Evolutionary conservation across 1,140 invertebrate species (phyloP).

Genomic region (Antheraea mylitta): DNA sequence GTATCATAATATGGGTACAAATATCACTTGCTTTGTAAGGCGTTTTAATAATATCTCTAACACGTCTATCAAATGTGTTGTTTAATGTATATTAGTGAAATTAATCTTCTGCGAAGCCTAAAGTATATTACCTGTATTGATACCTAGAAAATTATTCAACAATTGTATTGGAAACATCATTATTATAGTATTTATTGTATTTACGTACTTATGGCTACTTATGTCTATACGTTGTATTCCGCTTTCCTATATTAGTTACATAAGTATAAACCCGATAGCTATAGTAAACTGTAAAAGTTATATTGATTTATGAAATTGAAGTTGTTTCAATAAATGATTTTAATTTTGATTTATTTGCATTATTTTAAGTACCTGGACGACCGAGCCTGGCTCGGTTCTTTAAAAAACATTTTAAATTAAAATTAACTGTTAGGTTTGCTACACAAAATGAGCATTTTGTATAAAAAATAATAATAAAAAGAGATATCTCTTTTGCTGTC

Average conservation of each 20-base stretch:
- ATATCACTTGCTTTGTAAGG: conserved; percentile 43
- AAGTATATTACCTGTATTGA: conserved; percentile 54
- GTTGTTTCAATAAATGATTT: conserved; percentile 76
- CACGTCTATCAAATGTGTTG: conserved; percentile 53
- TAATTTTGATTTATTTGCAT: conserved; percentile 57
- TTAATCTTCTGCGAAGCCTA: conserved; percentile 47
- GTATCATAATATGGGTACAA: conserved; percentile 62
- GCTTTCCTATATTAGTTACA: conserved; percentile 57
- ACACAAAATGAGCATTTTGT: too few species aligned
- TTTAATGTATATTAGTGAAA: conserved; percentile 41
- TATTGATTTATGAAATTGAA: conserved; percentile 71
- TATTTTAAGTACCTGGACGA: too few species aligned
- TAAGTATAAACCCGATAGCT: conserved; percentile 67
- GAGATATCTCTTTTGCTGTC: too few species aligned
- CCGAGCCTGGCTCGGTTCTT: too few species aligned
- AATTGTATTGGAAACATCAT: conserved; percentile 16
- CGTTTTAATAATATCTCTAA: conserved; percentile 46
- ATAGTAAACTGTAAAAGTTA: conserved; percentile 58
- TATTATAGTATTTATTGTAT: conserved; percentile 11
- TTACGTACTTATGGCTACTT: conserved; percentile 64
- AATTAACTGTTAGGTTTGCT: too few species aligned
- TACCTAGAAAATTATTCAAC: conserved; percentile 46
- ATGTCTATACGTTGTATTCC: conserved; percentile 55
- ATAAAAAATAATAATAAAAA: too few species aligned
- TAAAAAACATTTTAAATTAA: too few species aligned